Evolutionary conservation across 2,888 invertebrate species (phyloP).

Genomic region (Hipparchia sbordonii): DNA sequence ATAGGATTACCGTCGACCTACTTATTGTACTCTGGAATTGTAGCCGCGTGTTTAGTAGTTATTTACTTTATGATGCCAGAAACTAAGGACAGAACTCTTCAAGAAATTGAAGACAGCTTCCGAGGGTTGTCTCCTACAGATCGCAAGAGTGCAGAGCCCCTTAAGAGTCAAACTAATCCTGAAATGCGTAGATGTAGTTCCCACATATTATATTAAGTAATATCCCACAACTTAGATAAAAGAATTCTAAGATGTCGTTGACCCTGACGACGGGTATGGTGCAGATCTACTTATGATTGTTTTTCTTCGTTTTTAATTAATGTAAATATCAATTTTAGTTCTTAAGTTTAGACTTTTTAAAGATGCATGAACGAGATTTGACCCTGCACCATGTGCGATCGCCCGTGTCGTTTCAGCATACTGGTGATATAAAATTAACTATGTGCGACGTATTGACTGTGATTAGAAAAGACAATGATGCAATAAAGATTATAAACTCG

Average conservation of each 20-base stretch:
- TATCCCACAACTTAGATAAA: neutral
- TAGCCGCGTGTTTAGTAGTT: conserved; percentile 76
- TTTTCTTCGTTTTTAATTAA: too few species aligned
- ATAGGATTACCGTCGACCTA: conserved; percentile 84
- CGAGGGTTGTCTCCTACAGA: conserved; percentile 57
- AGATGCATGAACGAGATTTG: too few species aligned
- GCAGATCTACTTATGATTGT: too few species aligned
- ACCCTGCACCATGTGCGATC: too few species aligned
- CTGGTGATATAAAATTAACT: neutral
- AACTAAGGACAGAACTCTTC: conserved; percentile 85
- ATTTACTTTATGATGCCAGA: conserved; percentile 85
- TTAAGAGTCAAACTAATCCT: conserved; percentile 51
- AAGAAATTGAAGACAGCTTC: conserved; percentile 85
- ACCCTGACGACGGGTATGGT: too few species aligned
- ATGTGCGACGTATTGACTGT: conserved; percentile 11
- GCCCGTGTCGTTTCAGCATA: too few species aligned
- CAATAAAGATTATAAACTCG: conserved; percentile 17
- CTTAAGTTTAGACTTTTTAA: too few species aligned
- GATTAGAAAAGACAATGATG: conserved; percentile 20
- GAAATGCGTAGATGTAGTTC: conserved; percentile 68
- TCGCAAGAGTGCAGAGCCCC: conserved; percentile 54
- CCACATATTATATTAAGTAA: conserved; percentile 63
- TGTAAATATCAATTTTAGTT: too few species aligned
- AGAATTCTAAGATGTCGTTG: too few species aligned
- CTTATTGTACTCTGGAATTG: conserved; percentile 81